Evolutionary conservation across 2,888 invertebrate genomes (phyloP).

Genomic region (Syrphus vitripennis): DNA sequence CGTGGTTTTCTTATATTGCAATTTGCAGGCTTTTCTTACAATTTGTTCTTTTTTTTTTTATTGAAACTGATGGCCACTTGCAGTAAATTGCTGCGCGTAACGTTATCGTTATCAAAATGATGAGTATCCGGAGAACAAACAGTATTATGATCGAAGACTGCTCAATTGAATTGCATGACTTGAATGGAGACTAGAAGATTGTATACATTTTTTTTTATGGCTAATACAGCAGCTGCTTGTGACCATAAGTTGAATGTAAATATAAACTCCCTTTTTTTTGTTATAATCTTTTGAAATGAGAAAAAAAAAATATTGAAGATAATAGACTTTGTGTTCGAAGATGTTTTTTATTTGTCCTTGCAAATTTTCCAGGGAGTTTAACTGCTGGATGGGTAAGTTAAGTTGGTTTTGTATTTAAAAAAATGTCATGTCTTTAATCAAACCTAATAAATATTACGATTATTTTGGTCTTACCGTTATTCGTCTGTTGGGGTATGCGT

Average conservation of each 20-base stretch:
- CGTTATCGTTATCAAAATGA: conserved; percentile 35
- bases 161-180: conserved; percentile 39
- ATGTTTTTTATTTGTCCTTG: not conserved
- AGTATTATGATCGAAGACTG: conserved; percentile 32
- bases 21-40: conserved; percentile 3
- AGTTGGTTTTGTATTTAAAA: too few relatives aligned
- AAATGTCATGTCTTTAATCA: too few relatives aligned
- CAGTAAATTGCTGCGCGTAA: conserved; percentile 35
- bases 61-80: conserved; percentile 23
- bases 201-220: conserved; percentile 17
- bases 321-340: not conserved
- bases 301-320: not conserved
- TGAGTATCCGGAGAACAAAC: conserved; percentile 42
- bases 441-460: too few relatives aligned
- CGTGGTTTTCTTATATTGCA: conserved; percentile 19
- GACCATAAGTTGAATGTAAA: conserved; percentile 20
- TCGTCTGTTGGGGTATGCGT: too few relatives aligned
- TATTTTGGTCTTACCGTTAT: too few relatives aligned
- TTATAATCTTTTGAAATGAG: conserved; percentile 1
- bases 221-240: conserved; percentile 6
- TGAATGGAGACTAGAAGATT: not conserved
- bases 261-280: not conserved
- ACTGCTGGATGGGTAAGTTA: not conserved
- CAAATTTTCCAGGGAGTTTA: not conserved
- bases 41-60: not conserved